These are phyloP conservation scores for Nebria brevicollis DNA, from an alignment of 2,888 invertebrate species.

Conservation along the genomic window DNA sequence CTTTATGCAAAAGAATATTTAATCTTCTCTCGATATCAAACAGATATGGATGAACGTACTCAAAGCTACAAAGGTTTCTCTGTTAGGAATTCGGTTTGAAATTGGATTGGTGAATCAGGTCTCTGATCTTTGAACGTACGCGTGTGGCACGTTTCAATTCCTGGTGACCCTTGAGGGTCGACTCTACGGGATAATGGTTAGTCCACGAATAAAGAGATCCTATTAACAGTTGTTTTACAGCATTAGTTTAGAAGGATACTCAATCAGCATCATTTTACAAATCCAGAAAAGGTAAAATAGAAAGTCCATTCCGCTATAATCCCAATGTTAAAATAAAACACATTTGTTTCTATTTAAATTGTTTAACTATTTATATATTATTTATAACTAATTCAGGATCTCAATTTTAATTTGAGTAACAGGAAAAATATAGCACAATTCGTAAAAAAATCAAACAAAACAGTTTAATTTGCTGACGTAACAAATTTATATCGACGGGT, in stretches of 20 bases:
- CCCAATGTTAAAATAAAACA: too few relatives aligned
- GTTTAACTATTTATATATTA: too few relatives aligned
- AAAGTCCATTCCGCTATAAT: background rate
- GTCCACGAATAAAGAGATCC: constrained; percentile 31
- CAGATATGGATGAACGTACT: constrained; percentile 41
- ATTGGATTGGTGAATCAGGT: constrained; percentile 40
- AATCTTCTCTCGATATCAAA: constrained; percentile 41
- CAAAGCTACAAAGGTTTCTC: constrained; percentile 34
- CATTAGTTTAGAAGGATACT: background rate
- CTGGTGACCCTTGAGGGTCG: constrained; percentile 6
- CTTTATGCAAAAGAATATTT: constrained; percentile 12
- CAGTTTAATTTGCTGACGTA: background rate
- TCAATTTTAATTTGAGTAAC: too few relatives aligned
- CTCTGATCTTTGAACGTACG: constrained; percentile 20
- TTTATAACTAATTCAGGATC: too few relatives aligned
- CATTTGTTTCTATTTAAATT: too few relatives aligned
- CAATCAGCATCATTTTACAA: background rate
- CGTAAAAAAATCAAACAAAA: background rate
- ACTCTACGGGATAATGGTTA: constrained; percentile 31
- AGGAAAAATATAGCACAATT: background rate
- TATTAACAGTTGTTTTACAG: constrained; percentile 21
- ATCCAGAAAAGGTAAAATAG: background rate
- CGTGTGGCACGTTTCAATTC: constrained; percentile 23
- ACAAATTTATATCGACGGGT: background rate
- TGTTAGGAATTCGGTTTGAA: constrained; percentile 35